Conservation (phyloP, 2,888 invertebrate species). For the Therioaphis trifolii region DNA sequence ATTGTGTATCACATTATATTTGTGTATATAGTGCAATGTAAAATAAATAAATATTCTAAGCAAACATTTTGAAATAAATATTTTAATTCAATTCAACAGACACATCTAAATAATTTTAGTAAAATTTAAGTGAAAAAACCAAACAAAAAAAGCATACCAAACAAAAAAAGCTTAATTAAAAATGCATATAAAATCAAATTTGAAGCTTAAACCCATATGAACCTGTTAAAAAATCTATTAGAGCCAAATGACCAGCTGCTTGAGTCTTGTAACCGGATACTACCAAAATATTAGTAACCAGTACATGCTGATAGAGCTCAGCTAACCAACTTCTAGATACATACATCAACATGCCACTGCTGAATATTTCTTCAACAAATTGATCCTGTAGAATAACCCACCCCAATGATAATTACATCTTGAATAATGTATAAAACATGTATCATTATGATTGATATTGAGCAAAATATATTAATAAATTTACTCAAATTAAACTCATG, state of each 20-base stretch:
- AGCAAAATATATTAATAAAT: background rate
- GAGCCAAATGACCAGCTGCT: slow-evolving; percentile 73
- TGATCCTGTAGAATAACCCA: slow-evolving; percentile 74
- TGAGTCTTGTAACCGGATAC: slow-evolving; percentile 74
- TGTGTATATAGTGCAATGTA: too few relatives aligned
- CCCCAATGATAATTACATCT: slow-evolving; percentile 6
- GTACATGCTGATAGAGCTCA: slow-evolving; percentile 88
- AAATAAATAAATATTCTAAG: background rate
- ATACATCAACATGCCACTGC: slow-evolving; percentile 91
- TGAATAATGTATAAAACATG: background rate
- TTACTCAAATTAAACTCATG: background rate
- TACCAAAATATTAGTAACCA: slow-evolving; percentile 79
- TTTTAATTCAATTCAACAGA: background rate
- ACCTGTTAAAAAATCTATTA: slow-evolving; percentile 83
- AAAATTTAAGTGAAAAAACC: background rate
- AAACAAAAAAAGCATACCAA: slow-evolving; percentile 37
- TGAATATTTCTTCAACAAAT: slow-evolving; percentile 92
- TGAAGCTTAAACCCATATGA: slow-evolving; percentile 64
- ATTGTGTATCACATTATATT: too few relatives aligned
- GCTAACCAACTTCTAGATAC: slow-evolving; percentile 93
- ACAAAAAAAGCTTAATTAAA: slow-evolving; percentile 36
- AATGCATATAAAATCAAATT: slow-evolving; percentile 40
- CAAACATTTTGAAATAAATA: background rate
- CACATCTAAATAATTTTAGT: background rate
- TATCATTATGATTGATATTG: background rate